A percentile compares a stretch with the other conserved stretches of the same genome.
Conservation (phyloP, 2,888 invertebrate genomes). For the Lasioglossum pauxillum region DNA sequence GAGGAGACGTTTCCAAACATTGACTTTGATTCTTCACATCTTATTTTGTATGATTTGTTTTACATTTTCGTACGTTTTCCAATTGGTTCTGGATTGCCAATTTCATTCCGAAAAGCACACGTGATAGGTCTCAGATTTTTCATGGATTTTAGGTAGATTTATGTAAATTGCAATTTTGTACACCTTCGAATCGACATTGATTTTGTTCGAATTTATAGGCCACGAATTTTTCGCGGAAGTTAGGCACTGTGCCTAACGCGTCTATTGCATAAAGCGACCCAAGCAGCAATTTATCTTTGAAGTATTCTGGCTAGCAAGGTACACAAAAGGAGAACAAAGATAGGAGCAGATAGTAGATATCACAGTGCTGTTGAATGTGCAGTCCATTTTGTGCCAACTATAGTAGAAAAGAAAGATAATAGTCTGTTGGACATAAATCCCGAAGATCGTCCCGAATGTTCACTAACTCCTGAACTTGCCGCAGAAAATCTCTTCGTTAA, state of each 20-base stretch:
- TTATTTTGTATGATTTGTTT: neutral
- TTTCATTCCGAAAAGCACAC: neutral
- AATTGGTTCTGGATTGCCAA: neutral
- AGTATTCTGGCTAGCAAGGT: neutral
- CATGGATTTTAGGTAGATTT: neutral
- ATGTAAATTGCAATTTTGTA: no score
- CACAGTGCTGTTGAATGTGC: slow-evolving; percentile 4
- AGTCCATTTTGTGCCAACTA: slow-evolving; percentile 10
- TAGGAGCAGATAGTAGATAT: slow-evolving; percentile 6
- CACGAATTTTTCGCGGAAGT: neutral
- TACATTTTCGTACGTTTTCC: neutral
- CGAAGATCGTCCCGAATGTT: neutral
- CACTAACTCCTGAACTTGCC: slow-evolving; percentile 1
- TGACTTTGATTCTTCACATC: neutral
- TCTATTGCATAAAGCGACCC: neutral
- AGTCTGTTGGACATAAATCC: slow-evolving; percentile 10
- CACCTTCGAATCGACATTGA: neutral
- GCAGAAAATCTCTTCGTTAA: slow-evolving; percentile 4
- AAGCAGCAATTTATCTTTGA: neutral
- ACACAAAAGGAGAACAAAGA: slow-evolving; percentile 2
- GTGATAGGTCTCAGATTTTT: neutral
- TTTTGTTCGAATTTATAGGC: neutral
- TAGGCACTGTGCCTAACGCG: neutral
- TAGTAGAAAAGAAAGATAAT: slow-evolving; percentile 12
- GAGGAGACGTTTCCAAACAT: neutral